phyloP scores from a whole-genome alignment of 1,140 invertebrate species.

The Bombus confusus region DNA sequence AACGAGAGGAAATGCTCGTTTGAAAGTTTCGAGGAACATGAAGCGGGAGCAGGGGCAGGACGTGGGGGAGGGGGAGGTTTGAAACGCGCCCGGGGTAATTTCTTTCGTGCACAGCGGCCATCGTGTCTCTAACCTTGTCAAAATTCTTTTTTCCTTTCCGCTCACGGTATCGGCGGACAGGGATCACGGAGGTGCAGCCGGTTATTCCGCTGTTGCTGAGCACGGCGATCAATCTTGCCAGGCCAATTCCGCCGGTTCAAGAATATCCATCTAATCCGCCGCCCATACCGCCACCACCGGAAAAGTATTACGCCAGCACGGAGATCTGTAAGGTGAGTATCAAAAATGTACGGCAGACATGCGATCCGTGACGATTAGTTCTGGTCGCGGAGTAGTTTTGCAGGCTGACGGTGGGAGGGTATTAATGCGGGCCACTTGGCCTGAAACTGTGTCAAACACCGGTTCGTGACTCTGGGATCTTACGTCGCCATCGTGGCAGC shows the following conservation, averaged over 20 bases:
- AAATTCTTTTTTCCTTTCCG: constrained; percentile 53
- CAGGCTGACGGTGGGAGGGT: background rate
- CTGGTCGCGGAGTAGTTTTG: background rate
- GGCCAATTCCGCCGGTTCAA: constrained; percentile 82
- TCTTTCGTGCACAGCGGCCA: constrained; percentile 19
- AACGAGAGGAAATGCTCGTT: constrained; percentile 6
- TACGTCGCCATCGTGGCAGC: constrained; percentile 51
- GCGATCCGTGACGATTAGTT: constrained; percentile 65
- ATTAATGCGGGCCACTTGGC: constrained; percentile 55
- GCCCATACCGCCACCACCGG: constrained; percentile 87
- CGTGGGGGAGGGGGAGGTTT: too few species aligned
- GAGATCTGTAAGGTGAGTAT: constrained; percentile 85
- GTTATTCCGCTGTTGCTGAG: constrained; percentile 78
- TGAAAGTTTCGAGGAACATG: constrained; percentile 27
- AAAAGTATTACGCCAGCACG: constrained; percentile 89
- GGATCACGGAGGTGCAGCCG: constrained; percentile 75
- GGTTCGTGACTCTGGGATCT: constrained; percentile 57
- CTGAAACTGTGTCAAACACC: constrained; percentile 61
- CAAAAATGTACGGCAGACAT: constrained; percentile 65
- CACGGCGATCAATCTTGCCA: constrained; percentile 79
- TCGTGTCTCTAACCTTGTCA: constrained; percentile 56
- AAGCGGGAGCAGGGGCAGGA: background rate
- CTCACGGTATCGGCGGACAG: constrained; percentile 54
- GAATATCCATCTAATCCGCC: constrained; percentile 86
- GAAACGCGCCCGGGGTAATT: constrained; percentile 20